Evolutionary conservation across 64 coral and sea anemone species (phyloP).

Genomic region (Montipora efflorescens): DNA sequence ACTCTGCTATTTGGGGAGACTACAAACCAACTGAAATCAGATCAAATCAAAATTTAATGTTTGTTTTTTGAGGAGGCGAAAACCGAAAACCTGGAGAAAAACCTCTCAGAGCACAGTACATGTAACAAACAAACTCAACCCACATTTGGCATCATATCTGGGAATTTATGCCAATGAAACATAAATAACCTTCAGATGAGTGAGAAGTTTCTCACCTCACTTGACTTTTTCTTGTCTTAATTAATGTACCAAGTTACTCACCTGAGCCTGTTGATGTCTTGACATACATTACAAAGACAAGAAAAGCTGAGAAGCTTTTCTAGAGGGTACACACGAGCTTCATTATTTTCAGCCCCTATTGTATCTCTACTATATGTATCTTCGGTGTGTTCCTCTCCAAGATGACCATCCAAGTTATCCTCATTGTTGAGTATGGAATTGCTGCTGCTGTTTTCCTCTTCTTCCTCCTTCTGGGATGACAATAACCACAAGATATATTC

Average conservation of each 20-base stretch:
- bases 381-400: not conserved
- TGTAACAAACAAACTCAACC: no score
- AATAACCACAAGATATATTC: constrained; percentile 76
- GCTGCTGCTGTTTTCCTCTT: not conserved
- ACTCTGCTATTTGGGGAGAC: no score
- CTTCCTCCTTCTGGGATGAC: constrained; percentile 60
- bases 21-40: no score
- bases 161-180: no score
- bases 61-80: no score
- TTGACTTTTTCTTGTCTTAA: no score
- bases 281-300: constrained; percentile 23
- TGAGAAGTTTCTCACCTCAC: no score
- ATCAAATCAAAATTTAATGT: no score
- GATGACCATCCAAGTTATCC: constrained; percentile 23
- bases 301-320: not conserved
- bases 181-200: no score
- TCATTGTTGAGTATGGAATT: constrained; percentile 29
- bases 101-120: no score
- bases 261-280: constrained; percentile 19
- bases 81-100: no score
- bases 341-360: not conserved
- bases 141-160: no score
- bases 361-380: not conserved
- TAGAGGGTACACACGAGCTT: constrained; percentile 6
- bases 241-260: not conserved